phyloP scores from a whole-genome alignment of 2,888 invertebrate species.

The Cordilura impudica region DNA sequence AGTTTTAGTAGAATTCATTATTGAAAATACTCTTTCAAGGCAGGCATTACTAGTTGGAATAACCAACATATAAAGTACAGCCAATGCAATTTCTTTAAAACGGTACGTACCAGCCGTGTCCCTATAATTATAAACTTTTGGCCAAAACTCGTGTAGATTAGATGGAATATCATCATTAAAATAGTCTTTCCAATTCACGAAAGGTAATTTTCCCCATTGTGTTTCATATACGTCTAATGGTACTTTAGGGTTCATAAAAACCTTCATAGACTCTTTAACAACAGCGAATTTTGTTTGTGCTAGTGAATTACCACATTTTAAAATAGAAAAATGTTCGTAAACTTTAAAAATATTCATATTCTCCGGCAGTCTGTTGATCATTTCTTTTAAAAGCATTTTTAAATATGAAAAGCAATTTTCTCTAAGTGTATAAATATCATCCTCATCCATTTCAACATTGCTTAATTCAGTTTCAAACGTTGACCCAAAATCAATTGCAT shows the following conservation, averaged over 20 bases:
- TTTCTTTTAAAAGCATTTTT: neutral
- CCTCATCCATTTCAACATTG: slow-evolving; percentile 12
- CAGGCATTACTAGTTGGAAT: slow-evolving; percentile 5
- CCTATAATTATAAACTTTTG: neutral
- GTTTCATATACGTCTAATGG: slow-evolving; percentile 5
- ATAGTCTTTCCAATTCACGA: neutral
- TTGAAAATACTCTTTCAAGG: slow-evolving; percentile 12
- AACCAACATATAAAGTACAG: slow-evolving; percentile 5
- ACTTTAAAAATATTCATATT: slow-evolving; percentile 9
- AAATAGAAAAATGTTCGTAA: neutral
- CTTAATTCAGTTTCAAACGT: neutral
- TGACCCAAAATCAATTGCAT: slow-evolving; percentile 15
- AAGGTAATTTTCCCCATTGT: neutral
- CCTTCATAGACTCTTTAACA: neutral
- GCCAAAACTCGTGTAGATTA: slow-evolving; percentile 8
- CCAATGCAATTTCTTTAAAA: neutral
- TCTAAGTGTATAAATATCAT: neutral
- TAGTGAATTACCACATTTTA: neutral
- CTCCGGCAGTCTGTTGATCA: neutral
- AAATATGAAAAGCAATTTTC: slow-evolving; percentile 9
- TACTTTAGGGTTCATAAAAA: neutral
- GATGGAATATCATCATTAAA: neutral
- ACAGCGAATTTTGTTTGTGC: neutral
- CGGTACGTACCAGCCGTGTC: neutral
- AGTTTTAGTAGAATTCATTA: slow-evolving; percentile 12